A percentile compares a stretch with the other conserved stretches of the same genome.
phyloP scores from a whole-genome alignment of 2,797 vertebrate species.

The Dendrocincla fuliginosa region DNA sequence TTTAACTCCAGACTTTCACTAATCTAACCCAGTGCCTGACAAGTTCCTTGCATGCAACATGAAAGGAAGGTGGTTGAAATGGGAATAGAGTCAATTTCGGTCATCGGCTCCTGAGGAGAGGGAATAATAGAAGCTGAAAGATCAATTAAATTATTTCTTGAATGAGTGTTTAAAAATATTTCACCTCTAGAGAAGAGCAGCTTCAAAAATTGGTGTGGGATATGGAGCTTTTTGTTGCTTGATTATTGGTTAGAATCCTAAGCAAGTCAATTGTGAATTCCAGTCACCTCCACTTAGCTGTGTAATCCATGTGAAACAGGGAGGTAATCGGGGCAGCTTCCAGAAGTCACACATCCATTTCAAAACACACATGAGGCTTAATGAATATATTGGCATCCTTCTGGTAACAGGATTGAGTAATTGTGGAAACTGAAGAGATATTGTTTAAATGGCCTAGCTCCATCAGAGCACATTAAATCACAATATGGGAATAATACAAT shows the following conservation, averaged over 20 bases:
- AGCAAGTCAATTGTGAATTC: not conserved
- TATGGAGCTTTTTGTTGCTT: not conserved
- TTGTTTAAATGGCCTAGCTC: not conserved
- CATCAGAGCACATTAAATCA: not conserved
- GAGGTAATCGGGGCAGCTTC: not conserved
- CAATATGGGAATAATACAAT: not conserved
- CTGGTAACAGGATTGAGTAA: not conserved
- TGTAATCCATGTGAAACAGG: not conserved
- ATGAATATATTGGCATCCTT: not conserved
- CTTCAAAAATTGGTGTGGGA: conserved; percentile 33
- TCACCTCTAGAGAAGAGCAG: not conserved
- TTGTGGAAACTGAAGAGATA: not conserved
- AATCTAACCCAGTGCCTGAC: not conserved
- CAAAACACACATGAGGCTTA: not conserved
- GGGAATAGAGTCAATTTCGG: conserved; percentile 18
- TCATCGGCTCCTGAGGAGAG: not conserved
- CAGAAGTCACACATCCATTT: not conserved
- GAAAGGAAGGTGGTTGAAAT: not conserved
- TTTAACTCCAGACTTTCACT: not conserved
- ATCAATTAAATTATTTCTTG: conserved; percentile 52
- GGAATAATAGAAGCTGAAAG: conserved; percentile 21
- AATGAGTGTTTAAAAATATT: conserved; percentile 54
- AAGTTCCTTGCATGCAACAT: not conserved
- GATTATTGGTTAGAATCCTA: not conserved
- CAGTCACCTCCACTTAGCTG: not conserved